Conservation (phyloP, 2,797 vertebrate species). For the Schizothorax lantsangensis region DNA sequence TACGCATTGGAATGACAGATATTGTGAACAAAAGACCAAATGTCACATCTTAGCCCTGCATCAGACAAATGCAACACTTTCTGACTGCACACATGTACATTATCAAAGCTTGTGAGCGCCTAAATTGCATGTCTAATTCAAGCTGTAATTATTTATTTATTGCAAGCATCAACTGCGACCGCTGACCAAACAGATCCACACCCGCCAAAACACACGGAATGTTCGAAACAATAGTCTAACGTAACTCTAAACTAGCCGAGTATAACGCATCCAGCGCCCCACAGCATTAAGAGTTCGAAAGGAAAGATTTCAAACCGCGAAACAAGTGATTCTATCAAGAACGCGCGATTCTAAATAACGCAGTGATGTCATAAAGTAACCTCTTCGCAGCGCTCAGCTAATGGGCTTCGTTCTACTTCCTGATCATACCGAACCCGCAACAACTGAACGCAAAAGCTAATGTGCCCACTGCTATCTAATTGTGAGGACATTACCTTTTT, state of each 20-base stretch:
- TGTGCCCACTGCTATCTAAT: conserved; percentile 26
- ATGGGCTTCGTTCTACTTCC: conserved; percentile 31
- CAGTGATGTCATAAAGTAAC: conserved; percentile 26
- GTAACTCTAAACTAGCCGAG: neutral
- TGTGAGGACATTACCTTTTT: conserved; percentile 60
- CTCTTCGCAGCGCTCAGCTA: neutral
- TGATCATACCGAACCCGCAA: conserved; percentile 28
- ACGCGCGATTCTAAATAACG: conserved; percentile 22
- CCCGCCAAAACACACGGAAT: neutral
- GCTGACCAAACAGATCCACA: neutral
- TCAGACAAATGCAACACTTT: neutral
- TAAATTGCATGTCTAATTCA: neutral
- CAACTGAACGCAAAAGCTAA: conserved; percentile 27
- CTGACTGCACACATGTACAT: neutral
- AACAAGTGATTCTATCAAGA: neutral
- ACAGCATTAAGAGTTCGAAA: neutral
- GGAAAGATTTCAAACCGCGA: neutral
- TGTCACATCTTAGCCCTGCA: neutral
- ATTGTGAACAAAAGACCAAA: neutral
- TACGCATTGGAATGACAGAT: neutral
- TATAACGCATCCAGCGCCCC: neutral
- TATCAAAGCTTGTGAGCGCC: neutral
- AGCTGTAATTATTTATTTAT: neutral
- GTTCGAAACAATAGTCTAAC: neutral
- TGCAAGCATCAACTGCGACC: neutral